Base-by-base conservation (phyloP, 2,888 invertebrate genomes). In the Seira sanloemensis region DNA sequence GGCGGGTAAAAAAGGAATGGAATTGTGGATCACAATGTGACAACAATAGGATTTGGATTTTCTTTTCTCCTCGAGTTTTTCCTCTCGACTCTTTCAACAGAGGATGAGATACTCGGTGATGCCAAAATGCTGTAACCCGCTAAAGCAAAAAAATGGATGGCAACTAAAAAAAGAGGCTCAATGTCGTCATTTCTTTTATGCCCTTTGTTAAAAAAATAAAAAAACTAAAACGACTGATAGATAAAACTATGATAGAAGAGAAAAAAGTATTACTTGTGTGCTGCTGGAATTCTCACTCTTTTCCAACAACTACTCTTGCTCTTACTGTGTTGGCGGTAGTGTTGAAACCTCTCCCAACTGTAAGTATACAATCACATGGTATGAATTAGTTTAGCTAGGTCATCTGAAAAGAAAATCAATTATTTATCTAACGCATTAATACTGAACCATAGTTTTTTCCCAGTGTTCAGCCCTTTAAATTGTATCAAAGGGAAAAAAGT, bases 11-110 rank as follows among this genome's bases (percentile, higher is more conserved):
- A 46, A 23, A 50, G 18, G 37, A 66, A 66, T 16, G 37, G 71
- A 23, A 46, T 71, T 71, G 69, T 71, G 71, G 71, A 71, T 71
- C 71, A 71, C 71, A 71, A 46, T 71, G 71, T 37, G 71, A 71
- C 71, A 71, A 71, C 71, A 71, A 71, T 71, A 37, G 24, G 24
- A 21, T 50, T 69, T 71, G 24, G 24, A 21, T 50, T 69, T 71
- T 50, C n/a, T 18, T 37, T 37, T 37, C 37, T n/a, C 66, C 66
- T 16, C 66, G n/a, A 26, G 0, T 27, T 68, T 66, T 58, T 27
- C 21, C 18, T 69, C 27, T 69, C 19, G n/a, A 23, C 24, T 5
- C 7, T 2, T 19, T 23, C 19, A 67, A 67, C 23, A 24, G n/a
- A n/a, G n/a, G 24, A 67, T 23, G 67, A 67, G 67, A 67, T 18